These are phyloP conservation scores for Tenrec ecaudatus DNA, from an alignment of 2,113 vertebrate species.

Conservation along the genomic window DNA sequence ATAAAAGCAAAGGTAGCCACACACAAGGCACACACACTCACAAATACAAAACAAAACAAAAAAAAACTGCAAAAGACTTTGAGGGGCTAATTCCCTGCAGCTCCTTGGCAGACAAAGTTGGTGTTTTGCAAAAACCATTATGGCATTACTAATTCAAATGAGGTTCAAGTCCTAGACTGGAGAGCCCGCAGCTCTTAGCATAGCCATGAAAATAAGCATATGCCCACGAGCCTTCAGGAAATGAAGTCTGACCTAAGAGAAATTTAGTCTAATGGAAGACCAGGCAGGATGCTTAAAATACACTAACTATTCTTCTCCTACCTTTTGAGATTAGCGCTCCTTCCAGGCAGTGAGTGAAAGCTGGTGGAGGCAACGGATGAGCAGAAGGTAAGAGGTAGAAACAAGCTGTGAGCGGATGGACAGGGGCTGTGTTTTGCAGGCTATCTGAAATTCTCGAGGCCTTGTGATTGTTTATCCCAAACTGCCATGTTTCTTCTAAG, in stretches of 20 bases:
- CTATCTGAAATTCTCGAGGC: background rate
- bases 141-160: conserved; percentile 1
- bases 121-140: conserved; percentile 11
- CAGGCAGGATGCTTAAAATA: conserved; percentile 41
- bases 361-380: background rate
- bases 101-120: conserved; percentile 1
- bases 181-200: background rate
- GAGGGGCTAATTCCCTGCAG: conserved; percentile 8
- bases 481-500: background rate
- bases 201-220: background rate
- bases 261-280: conserved; percentile 23
- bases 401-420: background rate
- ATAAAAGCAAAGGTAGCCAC: conserved; percentile 39
- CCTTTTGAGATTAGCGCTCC: conserved; percentile 23
- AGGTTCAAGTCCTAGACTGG: background rate
- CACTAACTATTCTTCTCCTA: background rate
- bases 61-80: conserved; percentile 11
- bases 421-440: rapidly evolving
- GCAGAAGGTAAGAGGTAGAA: background rate
- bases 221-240: conserved; percentile 36
- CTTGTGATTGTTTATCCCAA: background rate
- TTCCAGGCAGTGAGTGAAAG: background rate
- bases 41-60: too few species aligned
- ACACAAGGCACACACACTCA: background rate
- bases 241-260: conserved; percentile 43